Percentiles rank a stretch among this genome's conserved stretches.
Evolutionary conservation across 2,113 vertebrate genomes (phyloP).

Genomic region (Phaethornis superciliosus): DNA sequence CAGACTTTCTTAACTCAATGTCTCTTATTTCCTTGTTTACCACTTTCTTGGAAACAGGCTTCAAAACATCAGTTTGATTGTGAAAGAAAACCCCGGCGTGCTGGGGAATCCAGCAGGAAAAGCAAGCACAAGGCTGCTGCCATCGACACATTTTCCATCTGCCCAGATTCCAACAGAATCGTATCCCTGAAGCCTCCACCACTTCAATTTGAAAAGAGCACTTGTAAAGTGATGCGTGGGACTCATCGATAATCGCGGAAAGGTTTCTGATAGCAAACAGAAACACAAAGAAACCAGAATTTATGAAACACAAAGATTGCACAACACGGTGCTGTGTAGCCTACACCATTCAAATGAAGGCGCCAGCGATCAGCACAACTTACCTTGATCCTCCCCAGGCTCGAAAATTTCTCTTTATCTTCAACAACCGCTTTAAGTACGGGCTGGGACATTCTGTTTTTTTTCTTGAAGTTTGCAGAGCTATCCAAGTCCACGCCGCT

Average conservation of each 20-base stretch:
- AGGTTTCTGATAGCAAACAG: neutral
- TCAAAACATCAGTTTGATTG: neutral
- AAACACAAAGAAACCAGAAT: rapidly evolving
- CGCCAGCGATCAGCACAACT: neutral
- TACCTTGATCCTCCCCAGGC: slow-evolving; percentile 80
- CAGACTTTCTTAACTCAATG: neutral
- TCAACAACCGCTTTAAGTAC: slow-evolving; percentile 76
- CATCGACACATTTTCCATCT: neutral
- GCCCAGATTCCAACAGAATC: neutral
- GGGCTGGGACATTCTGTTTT: slow-evolving; percentile 81
- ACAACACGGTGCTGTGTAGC: rapidly evolving
- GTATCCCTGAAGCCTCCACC: neutral
- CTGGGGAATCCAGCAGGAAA: neutral
- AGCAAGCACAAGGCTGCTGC: rapidly evolving
- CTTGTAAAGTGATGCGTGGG: neutral
- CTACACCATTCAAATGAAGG: rapidly evolving
- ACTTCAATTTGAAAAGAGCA: neutral
- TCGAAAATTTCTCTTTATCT: slow-evolving; percentile 78
- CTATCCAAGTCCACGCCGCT: slow-evolving; percentile 85
- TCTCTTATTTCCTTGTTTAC: neutral
- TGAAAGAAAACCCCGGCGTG: neutral
- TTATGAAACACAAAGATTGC: rapidly evolving
- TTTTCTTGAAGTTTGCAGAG: slow-evolving; percentile 67
- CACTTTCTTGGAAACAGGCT: neutral
- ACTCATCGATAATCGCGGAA: rapidly evolving